Evolutionary conservation across 2,113 vertebrate genomes (phyloP).

Genomic region (Lasiurus cinereus): DNA sequence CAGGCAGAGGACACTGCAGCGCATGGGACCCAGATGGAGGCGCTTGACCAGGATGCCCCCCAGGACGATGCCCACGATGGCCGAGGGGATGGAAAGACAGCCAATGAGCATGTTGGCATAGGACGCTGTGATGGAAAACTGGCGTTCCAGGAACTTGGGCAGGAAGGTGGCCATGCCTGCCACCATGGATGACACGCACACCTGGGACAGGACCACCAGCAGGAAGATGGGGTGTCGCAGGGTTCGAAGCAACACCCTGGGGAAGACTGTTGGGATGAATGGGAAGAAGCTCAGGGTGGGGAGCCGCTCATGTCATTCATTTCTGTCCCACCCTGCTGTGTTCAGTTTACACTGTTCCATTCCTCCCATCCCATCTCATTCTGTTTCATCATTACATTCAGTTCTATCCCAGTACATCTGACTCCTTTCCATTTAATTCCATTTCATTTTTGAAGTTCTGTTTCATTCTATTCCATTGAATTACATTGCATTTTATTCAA

Average conservation of each 20-base stretch:
- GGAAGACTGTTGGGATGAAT: slow-evolving; percentile 90
- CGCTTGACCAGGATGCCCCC: slow-evolving; percentile 92
- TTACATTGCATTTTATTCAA: background rate
- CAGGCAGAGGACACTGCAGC: slow-evolving; percentile 88
- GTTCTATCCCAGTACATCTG: background rate
- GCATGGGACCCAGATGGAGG: slow-evolving; percentile 87
- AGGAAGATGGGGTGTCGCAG: slow-evolving; percentile 92
- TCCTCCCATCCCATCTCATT: background rate
- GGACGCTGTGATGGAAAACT: slow-evolving; percentile 91
- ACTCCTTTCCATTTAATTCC: background rate
- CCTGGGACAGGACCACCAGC: slow-evolving; percentile 94
- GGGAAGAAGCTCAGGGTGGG: background rate
- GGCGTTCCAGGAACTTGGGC: slow-evolving; percentile 95
- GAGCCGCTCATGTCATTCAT: accelerated
- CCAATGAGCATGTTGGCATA: slow-evolving; percentile 95
- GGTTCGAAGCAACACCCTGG: slow-evolving; percentile 90
- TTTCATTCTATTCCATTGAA: background rate
- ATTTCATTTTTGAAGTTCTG: background rate
- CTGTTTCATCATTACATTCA: background rate
- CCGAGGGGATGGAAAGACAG: slow-evolving; percentile 89
- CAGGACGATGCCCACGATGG: slow-evolving; percentile 91
- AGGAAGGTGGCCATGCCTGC: slow-evolving; percentile 95
- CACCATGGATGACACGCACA: slow-evolving; percentile 91
- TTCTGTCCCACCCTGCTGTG: background rate
- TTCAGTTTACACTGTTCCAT: background rate